A percentile compares a stretch with the other conserved stretches of the same genome.
Evolutionary conservation across 1,140 invertebrate genomes (phyloP).

Genomic region (Frieseomelitta varia): DNA sequence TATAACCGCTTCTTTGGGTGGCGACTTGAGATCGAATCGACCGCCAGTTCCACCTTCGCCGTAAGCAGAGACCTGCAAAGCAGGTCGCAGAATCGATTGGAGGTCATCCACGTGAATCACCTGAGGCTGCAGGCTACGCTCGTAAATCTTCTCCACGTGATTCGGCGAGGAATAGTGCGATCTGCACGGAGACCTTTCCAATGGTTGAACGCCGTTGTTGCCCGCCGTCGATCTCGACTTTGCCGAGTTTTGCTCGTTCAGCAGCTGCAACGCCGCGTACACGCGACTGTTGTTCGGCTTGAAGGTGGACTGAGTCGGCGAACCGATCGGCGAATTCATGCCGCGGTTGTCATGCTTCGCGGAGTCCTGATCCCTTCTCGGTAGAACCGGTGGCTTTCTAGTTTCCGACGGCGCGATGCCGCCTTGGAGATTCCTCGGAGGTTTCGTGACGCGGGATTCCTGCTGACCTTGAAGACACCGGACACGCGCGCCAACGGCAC

Average conservation of each 20-base stretch:
- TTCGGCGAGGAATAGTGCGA: slow-evolving; percentile 62
- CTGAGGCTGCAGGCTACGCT: slow-evolving; percentile 68
- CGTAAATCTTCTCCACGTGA: slow-evolving; percentile 73
- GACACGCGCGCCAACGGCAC: slow-evolving; percentile 54
- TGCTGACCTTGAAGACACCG: slow-evolving; percentile 54
- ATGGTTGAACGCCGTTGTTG: neutral
- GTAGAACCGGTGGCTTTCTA: slow-evolving; percentile 37
- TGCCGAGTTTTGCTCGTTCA: slow-evolving; percentile 54
- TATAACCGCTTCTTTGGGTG: slow-evolving; percentile 35
- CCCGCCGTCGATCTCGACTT: slow-evolving; percentile 19
- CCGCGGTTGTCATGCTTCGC: neutral
- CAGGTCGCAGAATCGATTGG: slow-evolving; percentile 64
- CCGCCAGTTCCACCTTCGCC: slow-evolving; percentile 50
- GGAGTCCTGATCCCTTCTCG: slow-evolving; percentile 20
- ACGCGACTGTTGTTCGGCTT: slow-evolving; percentile 63
- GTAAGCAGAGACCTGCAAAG: slow-evolving; percentile 67
- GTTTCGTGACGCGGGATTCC: slow-evolving; percentile 41
- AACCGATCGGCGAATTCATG: neutral
- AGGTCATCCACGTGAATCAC: slow-evolving; percentile 72
- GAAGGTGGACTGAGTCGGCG: slow-evolving; percentile 60
- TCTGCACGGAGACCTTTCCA: slow-evolving; percentile 22
- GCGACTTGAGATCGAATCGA: slow-evolving; percentile 36
- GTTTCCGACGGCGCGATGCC: slow-evolving; percentile 19
- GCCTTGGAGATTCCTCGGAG: slow-evolving; percentile 32
- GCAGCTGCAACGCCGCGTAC: slow-evolving; percentile 51